These are phyloP conservation scores for Watsonalla cultraria DNA, from an alignment of 2,888 invertebrate genomes.

Conservation along the genomic window DNA sequence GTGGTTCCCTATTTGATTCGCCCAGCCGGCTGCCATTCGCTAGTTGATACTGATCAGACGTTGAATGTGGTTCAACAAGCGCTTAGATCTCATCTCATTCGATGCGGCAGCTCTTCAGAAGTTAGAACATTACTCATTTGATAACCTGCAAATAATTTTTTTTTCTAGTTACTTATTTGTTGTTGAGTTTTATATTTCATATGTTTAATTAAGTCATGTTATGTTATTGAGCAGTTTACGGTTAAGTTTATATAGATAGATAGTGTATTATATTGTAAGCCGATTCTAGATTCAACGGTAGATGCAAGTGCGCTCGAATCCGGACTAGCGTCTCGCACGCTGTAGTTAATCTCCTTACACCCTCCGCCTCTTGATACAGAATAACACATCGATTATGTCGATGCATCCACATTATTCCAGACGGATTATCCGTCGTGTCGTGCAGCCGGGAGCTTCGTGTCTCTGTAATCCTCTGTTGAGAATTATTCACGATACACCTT, in stretches of 20 bases:
- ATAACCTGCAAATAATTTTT: too few species aligned
- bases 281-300: slow-evolving; percentile 14
- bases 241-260: not conserved
- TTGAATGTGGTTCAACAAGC: not conserved
- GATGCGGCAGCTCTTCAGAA: too few species aligned
- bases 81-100: not conserved
- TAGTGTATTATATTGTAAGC: slow-evolving; percentile 18
- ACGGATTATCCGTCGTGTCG: slow-evolving; percentile 51
- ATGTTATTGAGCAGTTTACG: too few species aligned
- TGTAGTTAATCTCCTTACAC: slow-evolving; percentile 51
- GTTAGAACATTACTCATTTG: too few species aligned
- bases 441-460: slow-evolving; percentile 34
- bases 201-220: too few species aligned
- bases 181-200: too few species aligned
- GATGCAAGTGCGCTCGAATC: slow-evolving; percentile 19
- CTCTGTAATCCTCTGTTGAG: slow-evolving; percentile 30
- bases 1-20: slow-evolving; percentile 7
- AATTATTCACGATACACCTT: slow-evolving; percentile 35
- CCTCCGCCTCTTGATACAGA: slow-evolving; percentile 37
- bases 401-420: slow-evolving; percentile 51
- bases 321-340: slow-evolving; percentile 32
- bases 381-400: slow-evolving; percentile 50
- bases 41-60: slow-evolving; percentile 18
- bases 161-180: too few species aligned
- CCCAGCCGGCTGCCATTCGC: slow-evolving; percentile 7